Evolutionary conservation across 2,888 invertebrate genomes (phyloP).

Genomic region (Leptothorax acervorum): DNA sequence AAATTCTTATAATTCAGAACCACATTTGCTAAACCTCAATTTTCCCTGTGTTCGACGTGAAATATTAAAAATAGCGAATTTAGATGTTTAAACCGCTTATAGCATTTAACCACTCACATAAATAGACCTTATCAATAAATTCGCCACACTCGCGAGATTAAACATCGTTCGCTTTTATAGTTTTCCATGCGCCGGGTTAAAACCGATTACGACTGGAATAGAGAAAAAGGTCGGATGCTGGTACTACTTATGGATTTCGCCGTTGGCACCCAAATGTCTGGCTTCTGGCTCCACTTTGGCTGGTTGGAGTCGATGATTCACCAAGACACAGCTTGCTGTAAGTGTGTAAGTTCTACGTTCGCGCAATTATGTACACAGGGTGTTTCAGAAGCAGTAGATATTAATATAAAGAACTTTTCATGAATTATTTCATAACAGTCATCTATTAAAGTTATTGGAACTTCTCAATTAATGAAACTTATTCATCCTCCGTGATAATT

Average conservation of each 20-base stretch:
- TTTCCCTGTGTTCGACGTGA: background rate
- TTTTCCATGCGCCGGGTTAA: background rate
- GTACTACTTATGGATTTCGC: constrained; percentile 35
- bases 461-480: background rate
- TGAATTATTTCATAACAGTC: background rate
- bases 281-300: constrained; percentile 54
- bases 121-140: background rate
- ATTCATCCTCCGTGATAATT: background rate
- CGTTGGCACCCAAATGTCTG: constrained; percentile 58
- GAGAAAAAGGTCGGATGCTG: constrained; percentile 2
- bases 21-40: background rate
- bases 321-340: constrained; percentile 4
- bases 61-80: background rate
- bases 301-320: constrained; percentile 60
- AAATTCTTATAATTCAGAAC: background rate
- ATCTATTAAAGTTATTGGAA: background rate
- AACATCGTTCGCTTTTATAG: background rate
- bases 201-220: background rate
- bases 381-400: background rate
- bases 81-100: background rate
- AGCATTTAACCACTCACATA: background rate
- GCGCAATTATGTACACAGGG: background rate
- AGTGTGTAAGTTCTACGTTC: constrained; percentile 7
- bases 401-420: background rate
- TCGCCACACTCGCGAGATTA: background rate